phyloP scores from a whole-genome alignment of 92 coral and sea anemone species.

The Siderastrea radians region DNA sequence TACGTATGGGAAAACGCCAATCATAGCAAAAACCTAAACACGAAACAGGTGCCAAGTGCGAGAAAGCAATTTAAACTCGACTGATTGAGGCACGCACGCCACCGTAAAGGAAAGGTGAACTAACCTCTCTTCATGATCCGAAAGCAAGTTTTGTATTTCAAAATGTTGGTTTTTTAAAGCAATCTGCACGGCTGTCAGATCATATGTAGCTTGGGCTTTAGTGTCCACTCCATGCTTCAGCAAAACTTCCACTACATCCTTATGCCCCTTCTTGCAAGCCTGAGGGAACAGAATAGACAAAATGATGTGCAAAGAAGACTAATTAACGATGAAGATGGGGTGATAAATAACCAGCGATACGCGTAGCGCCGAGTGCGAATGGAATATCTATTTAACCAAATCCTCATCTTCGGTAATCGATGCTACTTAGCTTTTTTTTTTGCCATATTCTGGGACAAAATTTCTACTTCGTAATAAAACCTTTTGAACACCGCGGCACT shows the following conservation, averaged over 20 bases:
- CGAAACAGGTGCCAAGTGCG: no score
- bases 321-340: background rate
- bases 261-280: conserved; percentile 94
- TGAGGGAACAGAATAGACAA: conserved; percentile 7
- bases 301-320: background rate
- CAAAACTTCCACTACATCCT: conserved; percentile 77
- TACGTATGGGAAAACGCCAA: no score
- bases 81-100: no score
- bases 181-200: conserved; percentile 83
- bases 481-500: no score
- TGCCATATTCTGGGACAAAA: no score
- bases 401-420: no score
- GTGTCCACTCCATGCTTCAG: conserved; percentile 88
- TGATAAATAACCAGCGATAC: background rate
- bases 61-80: no score
- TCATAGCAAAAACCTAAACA: no score
- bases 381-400: no score
- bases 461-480: no score
- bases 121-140: conserved; percentile 88
- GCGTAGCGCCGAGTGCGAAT: no score
- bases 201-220: conserved; percentile 77
- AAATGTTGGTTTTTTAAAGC: conserved; percentile 76
- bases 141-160: conserved; percentile 77
- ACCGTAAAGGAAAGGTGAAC: background rate
- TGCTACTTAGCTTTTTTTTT: no score